A percentile compares a stretch with the other conserved stretches of the same genome.
phyloP scores from a whole-genome alignment of 2,888 invertebrate genomes.

The Nemoura dubitans region DNA sequence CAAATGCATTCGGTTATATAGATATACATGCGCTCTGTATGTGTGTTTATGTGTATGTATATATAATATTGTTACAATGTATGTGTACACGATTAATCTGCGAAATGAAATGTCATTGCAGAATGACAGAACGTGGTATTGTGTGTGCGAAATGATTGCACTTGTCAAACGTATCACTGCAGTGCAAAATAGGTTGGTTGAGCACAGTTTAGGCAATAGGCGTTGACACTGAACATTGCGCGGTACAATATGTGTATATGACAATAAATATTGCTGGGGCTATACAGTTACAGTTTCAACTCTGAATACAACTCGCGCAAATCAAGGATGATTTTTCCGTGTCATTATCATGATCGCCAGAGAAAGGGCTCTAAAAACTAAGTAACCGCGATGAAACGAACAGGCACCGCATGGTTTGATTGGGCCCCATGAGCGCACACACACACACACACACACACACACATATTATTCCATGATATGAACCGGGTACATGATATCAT shows the following conservation, averaged over 20 bases:
- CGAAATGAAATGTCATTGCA: constrained; percentile 50
- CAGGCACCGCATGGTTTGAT: not conserved
- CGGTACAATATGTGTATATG: constrained; percentile 13
- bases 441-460: no score
- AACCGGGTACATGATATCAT: not conserved
- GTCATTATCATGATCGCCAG: constrained; percentile 25
- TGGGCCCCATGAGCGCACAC: no score
- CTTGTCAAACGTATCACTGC: not conserved
- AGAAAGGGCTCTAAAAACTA: not conserved
- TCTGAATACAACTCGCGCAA: not conserved
- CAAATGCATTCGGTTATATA: constrained; percentile 33
- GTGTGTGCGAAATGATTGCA: constrained; percentile 48
- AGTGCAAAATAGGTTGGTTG: constrained; percentile 19
- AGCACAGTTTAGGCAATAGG: no score
- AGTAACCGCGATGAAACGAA: not conserved
- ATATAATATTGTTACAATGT: constrained; percentile 8
- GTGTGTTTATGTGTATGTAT: constrained; percentile 8
- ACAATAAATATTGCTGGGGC: not conserved
- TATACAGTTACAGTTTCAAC: not conserved
- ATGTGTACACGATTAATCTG: constrained; percentile 50
- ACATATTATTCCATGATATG: no score
- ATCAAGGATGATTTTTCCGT: not conserved
- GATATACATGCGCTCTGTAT: constrained; percentile 10
- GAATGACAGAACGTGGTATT: constrained; percentile 46
- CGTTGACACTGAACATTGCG: not conserved